A percentile compares a stretch with the other conserved stretches of the same genome.
Evolutionary conservation across 2,888 invertebrate species (phyloP).

Genomic region (Hipparchia semele): DNA sequence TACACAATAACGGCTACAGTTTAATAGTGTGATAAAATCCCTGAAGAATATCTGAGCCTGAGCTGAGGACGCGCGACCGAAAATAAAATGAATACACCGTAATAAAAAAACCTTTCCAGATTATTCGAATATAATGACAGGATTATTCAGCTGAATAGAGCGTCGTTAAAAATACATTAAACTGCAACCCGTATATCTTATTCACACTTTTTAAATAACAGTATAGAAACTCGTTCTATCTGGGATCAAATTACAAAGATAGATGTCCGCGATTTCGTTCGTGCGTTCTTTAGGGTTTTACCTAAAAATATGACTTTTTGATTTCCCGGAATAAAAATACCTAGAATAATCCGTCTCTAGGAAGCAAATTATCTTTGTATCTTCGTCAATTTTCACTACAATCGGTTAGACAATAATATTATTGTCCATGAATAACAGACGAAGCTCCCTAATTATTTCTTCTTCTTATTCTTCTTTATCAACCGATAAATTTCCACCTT

Average conservation of each 20-base stretch:
- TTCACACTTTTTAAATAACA: constrained; percentile 40
- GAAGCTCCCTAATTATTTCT: too few species aligned
- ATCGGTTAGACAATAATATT: too few species aligned
- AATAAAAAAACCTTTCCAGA: constrained; percentile 38
- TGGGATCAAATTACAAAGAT: neutral
- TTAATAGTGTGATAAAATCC: constrained; percentile 28
- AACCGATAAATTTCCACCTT: too few species aligned
- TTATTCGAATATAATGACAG: constrained; percentile 35
- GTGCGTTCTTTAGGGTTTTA: too few species aligned
- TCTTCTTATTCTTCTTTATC: too few species aligned
- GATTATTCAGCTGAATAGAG: constrained; percentile 40
- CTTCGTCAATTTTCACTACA: too few species aligned
- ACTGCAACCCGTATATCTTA: constrained; percentile 42
- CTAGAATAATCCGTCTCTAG: too few species aligned
- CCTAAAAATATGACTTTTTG: too few species aligned
- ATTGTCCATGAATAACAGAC: too few species aligned
- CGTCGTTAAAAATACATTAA: constrained; percentile 43
- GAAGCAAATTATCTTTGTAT: too few species aligned
- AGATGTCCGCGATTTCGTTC: too few species aligned
- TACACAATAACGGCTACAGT: constrained; percentile 20
- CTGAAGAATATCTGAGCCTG: constrained; percentile 27
- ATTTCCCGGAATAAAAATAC: too few species aligned
- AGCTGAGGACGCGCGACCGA: constrained; percentile 22
- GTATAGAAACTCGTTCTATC: constrained; percentile 18
- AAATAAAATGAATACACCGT: constrained; percentile 33